These are phyloP conservation scores for Pasiphila rectangulata DNA, from an alignment of 2,888 invertebrate species.

Conservation along the genomic window DNA sequence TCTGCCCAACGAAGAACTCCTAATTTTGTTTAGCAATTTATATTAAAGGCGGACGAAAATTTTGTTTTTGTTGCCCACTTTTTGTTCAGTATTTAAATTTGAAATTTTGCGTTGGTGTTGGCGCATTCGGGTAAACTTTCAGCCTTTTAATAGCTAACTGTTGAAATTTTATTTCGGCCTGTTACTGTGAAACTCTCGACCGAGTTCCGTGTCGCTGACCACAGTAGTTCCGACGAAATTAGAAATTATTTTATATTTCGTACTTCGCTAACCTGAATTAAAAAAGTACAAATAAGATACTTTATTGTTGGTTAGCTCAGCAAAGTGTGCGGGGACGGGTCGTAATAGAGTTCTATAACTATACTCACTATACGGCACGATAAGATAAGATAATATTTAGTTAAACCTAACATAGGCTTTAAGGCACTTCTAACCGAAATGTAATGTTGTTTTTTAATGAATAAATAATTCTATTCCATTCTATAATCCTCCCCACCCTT, in stretches of 20 bases:
- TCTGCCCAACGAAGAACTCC: constrained; percentile 25
- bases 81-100: constrained; percentile 46
- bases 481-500: too few species aligned
- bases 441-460: too few species aligned
- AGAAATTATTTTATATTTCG: constrained; percentile 42
- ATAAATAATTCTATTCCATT: too few species aligned
- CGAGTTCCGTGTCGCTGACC: constrained; percentile 37
- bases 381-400: not conserved
- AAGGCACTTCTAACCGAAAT: too few species aligned
- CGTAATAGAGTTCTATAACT: constrained; percentile 2
- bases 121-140: constrained; percentile 43
- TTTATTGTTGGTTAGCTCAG: constrained; percentile 9
- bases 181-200: constrained; percentile 36
- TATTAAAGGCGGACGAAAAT: constrained; percentile 17
- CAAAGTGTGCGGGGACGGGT: constrained; percentile 1
- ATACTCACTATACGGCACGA: constrained; percentile 1
- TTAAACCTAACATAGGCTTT: too few species aligned
- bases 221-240: constrained; percentile 42
- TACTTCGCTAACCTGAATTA: constrained; percentile 35
- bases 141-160: constrained; percentile 39
- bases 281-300: constrained; percentile 27
- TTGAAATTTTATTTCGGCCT: constrained; percentile 51
- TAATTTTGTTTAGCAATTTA: constrained; percentile 28
- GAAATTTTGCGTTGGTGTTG: constrained; percentile 41
- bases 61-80: constrained; percentile 25